phyloP scores from a whole-genome alignment of 2,888 invertebrate genomes.

The Drosophila kokeensis region DNA sequence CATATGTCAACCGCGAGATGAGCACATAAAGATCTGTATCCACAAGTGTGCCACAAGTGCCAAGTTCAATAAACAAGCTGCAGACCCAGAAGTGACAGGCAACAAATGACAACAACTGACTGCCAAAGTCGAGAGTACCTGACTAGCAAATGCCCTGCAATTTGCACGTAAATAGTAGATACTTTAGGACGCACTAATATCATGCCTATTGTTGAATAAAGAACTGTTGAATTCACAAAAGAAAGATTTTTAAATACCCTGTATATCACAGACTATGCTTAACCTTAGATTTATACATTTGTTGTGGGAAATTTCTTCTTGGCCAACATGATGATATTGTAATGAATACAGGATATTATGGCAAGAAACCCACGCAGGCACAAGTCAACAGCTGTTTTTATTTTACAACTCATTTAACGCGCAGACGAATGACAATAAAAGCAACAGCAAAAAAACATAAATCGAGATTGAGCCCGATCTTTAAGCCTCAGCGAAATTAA shows the following conservation, averaged over 20 bases:
- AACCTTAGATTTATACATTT: neutral
- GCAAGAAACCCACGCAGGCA: constrained; percentile 4
- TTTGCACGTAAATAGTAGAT: neutral
- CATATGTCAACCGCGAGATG: constrained; percentile 30
- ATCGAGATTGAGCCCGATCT: constrained; percentile 12
- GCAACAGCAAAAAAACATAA: constrained; percentile 25
- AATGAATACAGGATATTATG: neutral
- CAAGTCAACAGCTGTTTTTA: constrained; percentile 59
- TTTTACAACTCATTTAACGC: constrained; percentile 53
- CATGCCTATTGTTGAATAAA: neutral
- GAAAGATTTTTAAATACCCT: neutral
- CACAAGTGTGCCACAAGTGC: constrained; percentile 68
- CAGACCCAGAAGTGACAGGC: constrained; percentile 36
- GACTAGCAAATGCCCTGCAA: constrained; percentile 1
- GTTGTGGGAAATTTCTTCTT: neutral
- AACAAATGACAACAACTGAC: constrained; percentile 9
- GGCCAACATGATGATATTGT: neutral
- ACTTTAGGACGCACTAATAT: neutral
- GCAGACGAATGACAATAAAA: constrained; percentile 22
- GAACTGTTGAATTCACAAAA: neutral
- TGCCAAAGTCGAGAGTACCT: neutral
- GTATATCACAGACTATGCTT: neutral
- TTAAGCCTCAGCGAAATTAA: constrained; percentile 28
- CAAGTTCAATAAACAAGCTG: constrained; percentile 59
- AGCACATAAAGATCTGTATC: constrained; percentile 30